phyloP scores from a whole-genome alignment of 2,888 invertebrate species.

The Brachycybe producta region DNA sequence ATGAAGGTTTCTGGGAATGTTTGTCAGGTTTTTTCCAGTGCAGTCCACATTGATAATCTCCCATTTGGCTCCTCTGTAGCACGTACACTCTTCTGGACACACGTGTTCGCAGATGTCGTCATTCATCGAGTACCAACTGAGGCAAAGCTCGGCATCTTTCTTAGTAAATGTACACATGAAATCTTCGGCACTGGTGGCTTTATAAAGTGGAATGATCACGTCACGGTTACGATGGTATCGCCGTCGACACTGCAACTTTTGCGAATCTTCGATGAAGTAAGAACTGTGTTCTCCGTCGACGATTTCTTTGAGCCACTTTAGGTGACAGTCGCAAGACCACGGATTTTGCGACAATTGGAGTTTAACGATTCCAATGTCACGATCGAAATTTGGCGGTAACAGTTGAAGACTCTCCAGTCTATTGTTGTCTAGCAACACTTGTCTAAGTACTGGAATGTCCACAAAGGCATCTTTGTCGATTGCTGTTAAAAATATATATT shows the following conservation, averaged over 20 bases:
- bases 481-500: neutral
- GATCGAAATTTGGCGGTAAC: neutral
- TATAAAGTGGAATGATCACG: too few species aligned
- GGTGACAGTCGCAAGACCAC: constrained; percentile 10
- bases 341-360: constrained; percentile 3
- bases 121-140: neutral
- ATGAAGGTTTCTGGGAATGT: neutral
- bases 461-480: neutral
- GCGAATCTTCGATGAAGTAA: neutral
- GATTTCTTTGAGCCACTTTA: constrained; percentile 4
- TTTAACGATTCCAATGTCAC: neutral
- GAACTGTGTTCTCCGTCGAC: too few species aligned
- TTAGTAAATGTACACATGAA: constrained; percentile 8
- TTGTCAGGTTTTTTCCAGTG: neutral
- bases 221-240: too few species aligned
- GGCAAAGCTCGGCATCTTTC: neutral
- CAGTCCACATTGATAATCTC: constrained; percentile 10
- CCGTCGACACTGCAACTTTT: neutral
- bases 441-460: neutral
- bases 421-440: constrained; percentile 5
- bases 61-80: constrained; percentile 10
- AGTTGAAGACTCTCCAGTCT: neutral
- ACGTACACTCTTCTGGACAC: constrained; percentile 10
- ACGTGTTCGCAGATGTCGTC: neutral
- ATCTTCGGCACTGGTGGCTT: neutral